These are phyloP conservation scores for Ariopsis seemanni DNA, from an alignment of 2,113 vertebrate species.

Conservation along the genomic window DNA sequence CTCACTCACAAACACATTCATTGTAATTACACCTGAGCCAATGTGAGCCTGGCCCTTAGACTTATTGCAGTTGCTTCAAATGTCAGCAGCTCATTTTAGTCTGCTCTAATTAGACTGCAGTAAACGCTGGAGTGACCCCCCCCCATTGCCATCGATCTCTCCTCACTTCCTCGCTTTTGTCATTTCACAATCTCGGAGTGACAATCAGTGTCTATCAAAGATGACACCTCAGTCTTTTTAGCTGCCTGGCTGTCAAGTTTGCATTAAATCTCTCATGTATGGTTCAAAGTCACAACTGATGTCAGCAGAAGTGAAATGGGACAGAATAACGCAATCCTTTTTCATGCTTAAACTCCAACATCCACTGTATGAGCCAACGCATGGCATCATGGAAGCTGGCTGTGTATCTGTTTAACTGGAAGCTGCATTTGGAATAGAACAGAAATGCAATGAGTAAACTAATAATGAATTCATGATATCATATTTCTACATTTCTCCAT, in stretches of 20 bases:
- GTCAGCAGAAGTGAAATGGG: constrained; percentile 3
- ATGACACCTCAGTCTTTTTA: constrained; percentile 15
- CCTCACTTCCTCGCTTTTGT: constrained; percentile 42
- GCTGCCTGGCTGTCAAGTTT: background rate
- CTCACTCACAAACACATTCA: background rate
- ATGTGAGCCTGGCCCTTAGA: constrained; percentile 49
- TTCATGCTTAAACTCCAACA: background rate
- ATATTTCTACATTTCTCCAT: background rate
- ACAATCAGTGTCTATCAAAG: constrained; percentile 37
- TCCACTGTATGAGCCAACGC: background rate
- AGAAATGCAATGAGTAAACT: background rate
- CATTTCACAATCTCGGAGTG: constrained; percentile 21
- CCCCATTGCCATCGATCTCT: constrained; percentile 42
- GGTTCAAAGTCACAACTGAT: constrained; percentile 6
- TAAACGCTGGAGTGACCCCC: constrained; percentile 32
- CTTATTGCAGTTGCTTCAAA: constrained; percentile 50
- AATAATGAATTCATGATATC: background rate
- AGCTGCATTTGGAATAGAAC: background rate
- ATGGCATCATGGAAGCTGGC: background rate
- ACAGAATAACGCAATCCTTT: background rate
- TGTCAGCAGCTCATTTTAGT: constrained; percentile 50
- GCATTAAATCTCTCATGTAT: background rate
- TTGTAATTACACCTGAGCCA: constrained; percentile 50
- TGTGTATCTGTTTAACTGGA: background rate
- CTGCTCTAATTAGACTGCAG: constrained; percentile 54